Conservation (phyloP, 2,113 vertebrate genomes). For the Eulemur macaco region DNA sequence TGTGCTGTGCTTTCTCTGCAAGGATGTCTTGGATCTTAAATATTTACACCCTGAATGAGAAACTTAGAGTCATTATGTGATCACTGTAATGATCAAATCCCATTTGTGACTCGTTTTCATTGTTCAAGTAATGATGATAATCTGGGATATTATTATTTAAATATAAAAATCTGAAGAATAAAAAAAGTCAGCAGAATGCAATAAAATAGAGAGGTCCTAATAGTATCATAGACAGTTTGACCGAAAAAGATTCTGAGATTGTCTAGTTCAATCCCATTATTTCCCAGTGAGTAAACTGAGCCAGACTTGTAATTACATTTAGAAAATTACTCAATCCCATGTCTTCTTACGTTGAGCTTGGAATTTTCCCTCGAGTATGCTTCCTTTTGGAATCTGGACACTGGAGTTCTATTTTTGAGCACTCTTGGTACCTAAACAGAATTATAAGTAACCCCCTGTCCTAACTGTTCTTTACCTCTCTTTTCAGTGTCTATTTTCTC, state of each 20-base stretch:
- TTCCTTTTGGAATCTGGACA: not conserved
- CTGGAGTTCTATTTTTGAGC: not conserved
- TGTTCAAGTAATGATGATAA: not conserved
- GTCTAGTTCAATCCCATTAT: not conserved
- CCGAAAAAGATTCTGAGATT: not conserved
- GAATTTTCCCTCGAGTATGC: rapidly evolving
- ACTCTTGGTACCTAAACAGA: not conserved
- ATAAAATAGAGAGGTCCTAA: too few relatives aligned
- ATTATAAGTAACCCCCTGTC: not conserved
- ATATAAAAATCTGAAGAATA: not conserved
- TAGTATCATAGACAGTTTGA: not conserved
- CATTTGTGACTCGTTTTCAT: not conserved
- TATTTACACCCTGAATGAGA: not conserved
- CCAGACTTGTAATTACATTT: not conserved
- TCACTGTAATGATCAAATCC: not conserved
- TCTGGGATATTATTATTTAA: not conserved
- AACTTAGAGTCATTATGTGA: not conserved
- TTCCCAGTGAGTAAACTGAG: not conserved
- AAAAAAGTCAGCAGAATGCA: not conserved
- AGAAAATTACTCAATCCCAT: not conserved
- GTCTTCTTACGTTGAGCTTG: not conserved
- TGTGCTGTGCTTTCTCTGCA: not conserved
- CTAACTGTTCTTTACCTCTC: rapidly evolving
- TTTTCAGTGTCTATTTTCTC: not conserved
- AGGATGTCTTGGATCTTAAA: not conserved